These are phyloP conservation scores for Pogonomyrmex barbatus DNA, from an alignment of 1,140 invertebrate species.

Conservation along the genomic window DNA sequence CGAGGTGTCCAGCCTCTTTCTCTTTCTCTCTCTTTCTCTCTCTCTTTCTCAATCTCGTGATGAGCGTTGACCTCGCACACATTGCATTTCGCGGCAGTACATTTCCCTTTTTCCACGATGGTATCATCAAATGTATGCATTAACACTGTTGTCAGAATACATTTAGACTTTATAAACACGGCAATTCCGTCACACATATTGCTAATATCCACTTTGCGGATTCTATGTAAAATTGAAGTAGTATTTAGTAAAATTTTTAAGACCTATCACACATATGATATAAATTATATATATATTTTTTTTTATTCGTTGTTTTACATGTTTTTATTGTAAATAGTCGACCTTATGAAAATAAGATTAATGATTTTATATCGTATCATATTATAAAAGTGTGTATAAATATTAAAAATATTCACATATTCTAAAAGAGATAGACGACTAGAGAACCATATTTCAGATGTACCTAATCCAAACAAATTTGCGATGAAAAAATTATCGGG, in stretches of 20 bases:
- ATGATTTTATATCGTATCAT: not conserved
- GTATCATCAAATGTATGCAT: not conserved
- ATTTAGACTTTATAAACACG: not conserved
- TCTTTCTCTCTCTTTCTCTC: not conserved
- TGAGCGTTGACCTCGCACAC: slow-evolving; percentile 61
- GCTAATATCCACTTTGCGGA: not conserved
- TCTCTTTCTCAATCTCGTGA: slow-evolving; percentile 29
- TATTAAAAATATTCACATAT: no score
- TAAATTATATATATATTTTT: not conserved
- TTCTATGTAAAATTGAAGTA: not conserved
- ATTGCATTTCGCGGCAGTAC: slow-evolving; percentile 64
- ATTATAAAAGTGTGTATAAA: no score
- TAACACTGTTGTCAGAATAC: not conserved
- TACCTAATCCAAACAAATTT: slow-evolving; percentile 22
- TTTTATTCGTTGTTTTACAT: not conserved
- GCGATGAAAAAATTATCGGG: slow-evolving; percentile 10
- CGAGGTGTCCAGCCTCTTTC: slow-evolving; percentile 20
- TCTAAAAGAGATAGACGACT: not conserved
- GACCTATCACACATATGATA: not conserved
- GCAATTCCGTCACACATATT: not conserved
- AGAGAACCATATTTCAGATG: no score
- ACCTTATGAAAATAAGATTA: not conserved
- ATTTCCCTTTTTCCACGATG: slow-evolving; percentile 27
- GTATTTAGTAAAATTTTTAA: not conserved
- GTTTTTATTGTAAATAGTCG: not conserved